A percentile compares a stretch with the other conserved stretches of the same genome.
Evolutionary conservation across 2,113 vertebrate genomes (phyloP).

Genomic region (Periophthalmus modestus): DNA sequence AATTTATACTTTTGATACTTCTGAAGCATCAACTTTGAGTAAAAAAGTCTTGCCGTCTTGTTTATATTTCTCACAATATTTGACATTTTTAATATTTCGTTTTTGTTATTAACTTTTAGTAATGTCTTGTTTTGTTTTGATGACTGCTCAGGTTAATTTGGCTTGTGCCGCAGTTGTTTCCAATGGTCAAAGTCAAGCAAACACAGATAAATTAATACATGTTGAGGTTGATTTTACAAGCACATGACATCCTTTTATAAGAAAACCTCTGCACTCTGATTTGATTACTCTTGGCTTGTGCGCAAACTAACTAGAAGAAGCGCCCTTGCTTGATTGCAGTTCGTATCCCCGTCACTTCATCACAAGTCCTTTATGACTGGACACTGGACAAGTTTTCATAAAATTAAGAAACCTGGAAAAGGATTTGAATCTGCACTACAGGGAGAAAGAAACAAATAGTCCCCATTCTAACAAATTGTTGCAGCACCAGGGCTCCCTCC

Average conservation of each 20-base stretch:
- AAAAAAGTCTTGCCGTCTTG: too few species aligned
- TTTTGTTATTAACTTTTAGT: not conserved
- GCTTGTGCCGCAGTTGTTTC: not conserved
- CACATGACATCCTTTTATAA: conserved; percentile 42
- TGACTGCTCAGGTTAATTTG: not conserved
- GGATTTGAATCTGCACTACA: conserved; percentile 50
- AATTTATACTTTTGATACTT: too few species aligned
- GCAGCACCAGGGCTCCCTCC: conserved; percentile 53
- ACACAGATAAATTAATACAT: conserved; percentile 42
- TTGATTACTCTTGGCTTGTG: conserved; percentile 40
- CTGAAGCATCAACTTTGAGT: too few species aligned
- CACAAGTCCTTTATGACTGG: conserved; percentile 28
- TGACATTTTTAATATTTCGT: not conserved
- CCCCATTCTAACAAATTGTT: conserved; percentile 64
- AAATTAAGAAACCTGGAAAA: conserved; percentile 32
- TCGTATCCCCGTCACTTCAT: conserved; percentile 33
- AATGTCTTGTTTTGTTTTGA: not conserved
- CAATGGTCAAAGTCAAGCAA: conserved; percentile 12
- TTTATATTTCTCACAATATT: too few species aligned
- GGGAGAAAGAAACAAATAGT: conserved; percentile 63
- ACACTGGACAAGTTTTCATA: conserved; percentile 29
- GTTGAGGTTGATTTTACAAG: conserved; percentile 31
- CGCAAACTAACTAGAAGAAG: conserved; percentile 50
- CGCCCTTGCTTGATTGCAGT: conserved; percentile 44
- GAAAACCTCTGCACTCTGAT: conserved; percentile 35